Base-by-base conservation (phyloP, 2,113 vertebrate species). In the Pterophyllum scalare region DNA sequence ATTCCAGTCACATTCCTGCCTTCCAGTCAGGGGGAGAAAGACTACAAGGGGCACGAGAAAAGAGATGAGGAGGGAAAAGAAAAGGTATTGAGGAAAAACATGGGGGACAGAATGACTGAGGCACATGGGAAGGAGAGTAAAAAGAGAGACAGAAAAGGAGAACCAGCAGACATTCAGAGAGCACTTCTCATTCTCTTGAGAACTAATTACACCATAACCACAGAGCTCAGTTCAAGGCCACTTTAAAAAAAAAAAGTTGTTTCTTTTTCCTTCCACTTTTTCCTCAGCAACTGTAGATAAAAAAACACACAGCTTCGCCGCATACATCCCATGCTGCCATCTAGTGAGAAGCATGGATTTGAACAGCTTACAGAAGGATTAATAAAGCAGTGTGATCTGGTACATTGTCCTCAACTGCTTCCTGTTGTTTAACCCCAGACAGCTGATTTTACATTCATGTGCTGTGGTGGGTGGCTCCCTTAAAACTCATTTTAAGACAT, bases 131-230 rank as follows among this genome's bases (percentile, higher is more conserved):
- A 89, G 13, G 52, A 59, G 38, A 33, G 19, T 6, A 38, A 26
- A 61, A 67, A 57, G 26, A 59, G 28, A 59, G 54, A 12, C 9
- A n/a, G 46, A 31, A 75, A 60, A 52, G 2, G 76, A 84, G 75
- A 77, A 67, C 10, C 28, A 72, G 58, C 80, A 77, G 38, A 79
- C 26, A 60, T 74, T 56, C 13, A 46, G 38, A 70, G 54, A 87
- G 57, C 49, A 33, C 52, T 82, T 65, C 64, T 72, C 10, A 15
- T 43, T 85, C 85, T 82, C 82, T 58, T 24, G 83, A 83, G 90
- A 87, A 57, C 85, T 86, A 77, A 93, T 91, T 93, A 90, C 57
- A 82, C 58, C 72, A 59, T 87, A 38, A 82, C 62, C 72, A 81
- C 65, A 72, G 58, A 87, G 77, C 65, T 85, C 40, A 13, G 80